Evolutionary conservation across 2,113 vertebrate species (phyloP).

Genomic region (Stigmatopora argus): DNA sequence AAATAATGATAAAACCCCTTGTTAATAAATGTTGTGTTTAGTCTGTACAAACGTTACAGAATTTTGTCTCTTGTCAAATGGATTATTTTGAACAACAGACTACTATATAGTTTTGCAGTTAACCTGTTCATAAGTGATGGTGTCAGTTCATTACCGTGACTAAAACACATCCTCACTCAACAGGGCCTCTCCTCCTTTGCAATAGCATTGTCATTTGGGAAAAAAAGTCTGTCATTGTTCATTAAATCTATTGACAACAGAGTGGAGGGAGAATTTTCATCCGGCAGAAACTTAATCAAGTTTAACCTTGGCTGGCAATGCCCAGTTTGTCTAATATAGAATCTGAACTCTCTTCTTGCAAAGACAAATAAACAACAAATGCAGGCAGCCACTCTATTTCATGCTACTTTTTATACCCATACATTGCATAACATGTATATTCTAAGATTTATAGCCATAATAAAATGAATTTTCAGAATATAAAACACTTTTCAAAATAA

Average conservation of each 20-base stretch:
- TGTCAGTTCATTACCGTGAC: background rate
- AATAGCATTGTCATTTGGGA: background rate
- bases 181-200: background rate
- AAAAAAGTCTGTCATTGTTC: background rate
- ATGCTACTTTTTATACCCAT: background rate
- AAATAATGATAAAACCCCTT: background rate
- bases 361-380: conserved; percentile 13
- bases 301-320: background rate
- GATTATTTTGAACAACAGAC: background rate
- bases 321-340: background rate
- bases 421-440: too few species aligned
- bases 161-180: background rate
- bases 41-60: background rate
- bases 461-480: background rate
- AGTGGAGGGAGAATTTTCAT: conserved; percentile 10
- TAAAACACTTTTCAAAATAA: background rate
- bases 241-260: conserved; percentile 1
- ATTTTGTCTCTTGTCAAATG: background rate
- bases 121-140: background rate
- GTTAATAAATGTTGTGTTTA: background rate
- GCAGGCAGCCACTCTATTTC: background rate
- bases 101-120: background rate
- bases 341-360: conserved; percentile 1
- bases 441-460: background rate
- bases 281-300: conserved; percentile 4